Evolutionary conservation across 2,113 vertebrate genomes (phyloP).

Genomic region (Cyanocitta stelleri): DNA sequence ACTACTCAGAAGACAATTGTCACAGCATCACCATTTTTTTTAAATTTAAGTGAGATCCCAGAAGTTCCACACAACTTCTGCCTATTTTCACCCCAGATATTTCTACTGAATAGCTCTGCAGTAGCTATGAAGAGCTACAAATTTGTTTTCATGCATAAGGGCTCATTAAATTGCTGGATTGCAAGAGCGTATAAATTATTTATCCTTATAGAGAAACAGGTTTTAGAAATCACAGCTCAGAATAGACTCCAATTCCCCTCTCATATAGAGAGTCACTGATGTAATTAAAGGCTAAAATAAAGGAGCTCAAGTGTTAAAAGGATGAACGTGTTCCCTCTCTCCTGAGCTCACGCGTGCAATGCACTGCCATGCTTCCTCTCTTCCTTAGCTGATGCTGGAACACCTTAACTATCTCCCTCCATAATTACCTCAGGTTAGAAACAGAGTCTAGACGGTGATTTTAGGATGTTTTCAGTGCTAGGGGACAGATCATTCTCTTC

Average conservation of each 20-base stretch:
- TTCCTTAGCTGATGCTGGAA: neutral
- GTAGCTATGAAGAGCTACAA: neutral
- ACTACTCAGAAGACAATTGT: neutral
- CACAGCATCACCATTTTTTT: neutral
- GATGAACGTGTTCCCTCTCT: neutral
- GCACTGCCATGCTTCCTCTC: neutral
- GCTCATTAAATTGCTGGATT: slow-evolving; percentile 40
- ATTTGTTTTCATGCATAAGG: slow-evolving; percentile 29
- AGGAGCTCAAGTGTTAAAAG: slow-evolving; percentile 27
- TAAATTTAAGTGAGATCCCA: neutral
- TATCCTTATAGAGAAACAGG: slow-evolving; percentile 28
- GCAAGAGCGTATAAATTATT: slow-evolving; percentile 38
- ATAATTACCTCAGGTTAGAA: neutral
- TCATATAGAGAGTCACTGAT: neutral
- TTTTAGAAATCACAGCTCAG: slow-evolving; percentile 24
- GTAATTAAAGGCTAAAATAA: slow-evolving; percentile 57
- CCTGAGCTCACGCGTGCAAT: neutral
- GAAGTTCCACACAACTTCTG: neutral
- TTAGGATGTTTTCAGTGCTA: neutral
- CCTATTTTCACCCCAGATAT: neutral
- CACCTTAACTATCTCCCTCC: neutral
- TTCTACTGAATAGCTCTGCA: neutral
- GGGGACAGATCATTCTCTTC: neutral
- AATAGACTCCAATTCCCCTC: slow-evolving; percentile 13
- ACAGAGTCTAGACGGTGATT: neutral